Percentiles rank a stretch among this genome's conserved stretches.
Conservation (phyloP, 2,113 vertebrate species). For the human (Homo sapiens) region GRCh38 chr7:22297501-22298000, state of each 20-base stretch:
- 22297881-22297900: not conserved
- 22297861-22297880: not conserved
- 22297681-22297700: not conserved
- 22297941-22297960: not conserved
- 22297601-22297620: not conserved
- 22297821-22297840: not conserved
- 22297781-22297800: not conserved
- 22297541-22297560: not conserved
- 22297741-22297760: not conserved
- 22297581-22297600: not conserved
- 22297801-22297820: not conserved
- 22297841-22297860: not conserved
- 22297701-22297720: not conserved
- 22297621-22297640: not conserved
- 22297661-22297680: not conserved
- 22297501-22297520: not conserved
- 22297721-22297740: not conserved
- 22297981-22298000: not conserved
- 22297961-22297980: not conserved
- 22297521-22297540: not conserved
- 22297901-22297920: not conserved
- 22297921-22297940: not conserved
- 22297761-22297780: not conserved
- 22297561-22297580: not conserved
- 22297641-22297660: not conserved